These are phyloP conservation scores for Vannuccia rotundouncinata DNA, from an alignment of 2,888 invertebrate genomes.

Conservation along the genomic window DNA sequence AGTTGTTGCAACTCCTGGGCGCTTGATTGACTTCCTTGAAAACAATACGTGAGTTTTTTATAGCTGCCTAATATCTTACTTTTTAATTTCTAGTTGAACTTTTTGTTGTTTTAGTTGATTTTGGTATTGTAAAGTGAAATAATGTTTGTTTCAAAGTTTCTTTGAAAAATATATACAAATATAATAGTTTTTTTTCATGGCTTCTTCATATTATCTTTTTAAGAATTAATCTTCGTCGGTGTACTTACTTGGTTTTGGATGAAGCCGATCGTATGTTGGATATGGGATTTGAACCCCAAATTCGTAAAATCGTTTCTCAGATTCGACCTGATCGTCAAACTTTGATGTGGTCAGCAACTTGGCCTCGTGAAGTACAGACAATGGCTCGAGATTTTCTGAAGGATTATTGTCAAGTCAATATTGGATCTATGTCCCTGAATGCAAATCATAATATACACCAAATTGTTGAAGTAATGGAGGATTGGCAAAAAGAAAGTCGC, in stretches of 20 bases:
- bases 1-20: constrained; percentile 87
- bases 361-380: constrained; percentile 93
- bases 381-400: constrained; percentile 89
- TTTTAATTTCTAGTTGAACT: too few species aligned
- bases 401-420: constrained; percentile 91
- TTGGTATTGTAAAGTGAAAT: too few species aligned
- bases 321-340: constrained; percentile 82
- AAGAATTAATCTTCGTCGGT: constrained; percentile 49
- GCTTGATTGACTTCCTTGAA: constrained; percentile 85
- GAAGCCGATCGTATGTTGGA: constrained; percentile 94
- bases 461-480: constrained; percentile 71
- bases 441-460: constrained; percentile 95
- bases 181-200: not conserved
- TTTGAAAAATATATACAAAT: not conserved
- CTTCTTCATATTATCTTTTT: not conserved
- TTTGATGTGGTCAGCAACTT: constrained; percentile 98
- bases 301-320: constrained; percentile 85
- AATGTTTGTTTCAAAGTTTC: too few species aligned
- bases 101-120: too few species aligned
- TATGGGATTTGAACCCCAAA: constrained; percentile 96
- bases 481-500: constrained; percentile 24
- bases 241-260: constrained; percentile 81
- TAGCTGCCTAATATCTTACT: too few species aligned
- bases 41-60: constrained; percentile 28
- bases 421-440: constrained; percentile 85